Base-by-base conservation (phyloP, 2,888 invertebrate species). In the Meloe dianella region DNA sequence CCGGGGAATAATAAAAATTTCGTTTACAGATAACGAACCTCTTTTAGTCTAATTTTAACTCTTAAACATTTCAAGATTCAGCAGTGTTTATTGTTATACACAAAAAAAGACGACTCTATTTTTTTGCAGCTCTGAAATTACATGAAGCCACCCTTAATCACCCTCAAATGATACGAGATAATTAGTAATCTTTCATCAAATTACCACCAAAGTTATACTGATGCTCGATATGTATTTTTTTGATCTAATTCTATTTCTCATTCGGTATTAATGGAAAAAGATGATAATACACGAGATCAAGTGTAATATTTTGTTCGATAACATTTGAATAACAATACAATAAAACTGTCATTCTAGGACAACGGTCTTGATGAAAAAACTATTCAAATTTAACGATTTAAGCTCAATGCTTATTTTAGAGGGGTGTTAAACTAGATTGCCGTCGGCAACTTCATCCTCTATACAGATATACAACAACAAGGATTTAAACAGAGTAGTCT, bases 341-440 rank as follows among this genome's bases (percentile, higher is more conserved):
- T 69, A 70, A 72, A 65, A 71, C 68, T 66, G 68, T 67, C 65
- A 65, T 70, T 72, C 30, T 22, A 63, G 63, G 66, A 60, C 65
- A 61, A 69, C 56, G 63, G 61, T 65, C 56, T 62, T 67, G 67
- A 63, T 67, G 71, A 71, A 72, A 73, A 70, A 76, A 76, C 73
- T 78, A 75, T 75, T 75, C 74, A 75, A 77, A 75, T 77, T 77
- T 74, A 75, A 77, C 76, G 73, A 75, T 72, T 74, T 75, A 71
- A 76, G 73, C 73, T 72, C 47, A 66, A 69, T 70, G 69, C 69
- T 64, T 75, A 74, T 75, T 75, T 74, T 75, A 75, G 70, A 69
- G 66, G 73, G 75, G 75, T 73, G 74, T 73, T 75, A 75, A 73
- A 74, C 71, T 72, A 71, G 75, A 74, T 75, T 73, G 74, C 71